A percentile compares a stretch with the other conserved stretches of the same genome.
Conservation (phyloP, 64 coral and sea anemone species). For the Stylophora pistillata region DNA sequence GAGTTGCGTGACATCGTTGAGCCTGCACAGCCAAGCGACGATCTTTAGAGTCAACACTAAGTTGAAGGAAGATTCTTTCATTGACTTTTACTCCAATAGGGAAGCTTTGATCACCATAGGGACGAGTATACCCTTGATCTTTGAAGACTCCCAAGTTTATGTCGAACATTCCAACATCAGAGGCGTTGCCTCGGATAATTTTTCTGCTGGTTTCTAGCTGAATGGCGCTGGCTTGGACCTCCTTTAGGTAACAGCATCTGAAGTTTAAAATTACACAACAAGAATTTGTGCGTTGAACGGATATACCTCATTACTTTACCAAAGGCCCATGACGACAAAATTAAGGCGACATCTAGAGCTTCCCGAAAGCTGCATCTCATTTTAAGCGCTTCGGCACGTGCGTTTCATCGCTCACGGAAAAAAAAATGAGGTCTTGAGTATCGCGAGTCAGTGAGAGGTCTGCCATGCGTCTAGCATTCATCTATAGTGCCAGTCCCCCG, state of each 20-base stretch:
- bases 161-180: constrained; percentile 59
- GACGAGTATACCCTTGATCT: constrained; percentile 52
- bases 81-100: constrained; percentile 77
- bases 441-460: too few species aligned
- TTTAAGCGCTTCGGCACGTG: background rate
- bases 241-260: constrained; percentile 71
- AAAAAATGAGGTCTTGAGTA: too few species aligned
- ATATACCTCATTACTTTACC: too few species aligned
- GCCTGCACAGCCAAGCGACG: constrained; percentile 67
- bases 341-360: too few species aligned
- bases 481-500: too few species aligned
- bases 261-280: background rate
- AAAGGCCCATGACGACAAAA: too few species aligned
- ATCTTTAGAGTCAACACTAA: constrained; percentile 68
- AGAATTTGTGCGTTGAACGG: background rate
- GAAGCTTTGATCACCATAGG: constrained; percentile 83
- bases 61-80: constrained; percentile 62
- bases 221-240: constrained; percentile 67
- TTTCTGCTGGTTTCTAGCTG: constrained; percentile 66
- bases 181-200: constrained; percentile 64
- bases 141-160: constrained; percentile 75
- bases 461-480: too few species aligned
- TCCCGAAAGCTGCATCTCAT: too few species aligned
- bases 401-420: too few species aligned
- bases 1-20: constrained; percentile 85